Evolutionary conservation across 2,113 vertebrate species (phyloP).

Genomic region (Hyperopisus bebe): DNA sequence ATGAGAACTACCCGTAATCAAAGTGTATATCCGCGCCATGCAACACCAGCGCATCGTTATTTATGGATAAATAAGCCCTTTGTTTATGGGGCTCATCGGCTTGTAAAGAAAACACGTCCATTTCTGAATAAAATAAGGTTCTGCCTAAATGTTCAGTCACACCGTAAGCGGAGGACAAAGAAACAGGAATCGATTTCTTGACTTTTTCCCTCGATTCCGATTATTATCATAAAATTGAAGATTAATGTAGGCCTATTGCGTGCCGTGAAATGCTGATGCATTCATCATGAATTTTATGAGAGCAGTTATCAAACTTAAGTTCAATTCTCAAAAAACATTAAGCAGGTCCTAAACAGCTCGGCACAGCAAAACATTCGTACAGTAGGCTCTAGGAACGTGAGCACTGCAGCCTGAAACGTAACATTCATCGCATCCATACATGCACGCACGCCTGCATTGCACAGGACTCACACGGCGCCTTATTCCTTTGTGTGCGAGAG

Average conservation of each 20-base stretch:
- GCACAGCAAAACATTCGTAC: neutral
- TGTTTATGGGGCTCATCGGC: neutral
- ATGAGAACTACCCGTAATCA: neutral
- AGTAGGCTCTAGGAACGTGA: neutral
- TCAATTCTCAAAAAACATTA: neutral
- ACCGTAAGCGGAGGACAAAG: neutral
- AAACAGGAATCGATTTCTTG: neutral
- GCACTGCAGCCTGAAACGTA: neutral
- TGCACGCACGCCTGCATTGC: neutral
- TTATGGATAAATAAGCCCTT: neutral
- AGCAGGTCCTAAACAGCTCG: neutral
- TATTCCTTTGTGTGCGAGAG: conserved; percentile 41
- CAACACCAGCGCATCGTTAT: neutral
- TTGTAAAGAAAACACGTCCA: neutral
- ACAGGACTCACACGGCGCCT: neutral
- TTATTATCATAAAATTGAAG: neutral
- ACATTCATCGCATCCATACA: neutral
- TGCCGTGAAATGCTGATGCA: neutral
- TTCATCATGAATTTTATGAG: neutral
- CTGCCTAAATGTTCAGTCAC: neutral
- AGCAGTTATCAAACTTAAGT: neutral
- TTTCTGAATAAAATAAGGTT: neutral
- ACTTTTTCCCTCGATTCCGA: neutral
- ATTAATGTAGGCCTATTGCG: neutral
- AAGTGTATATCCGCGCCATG: neutral